Evolutionary conservation across 2,113 vertebrate genomes (phyloP).

Genomic region (Meleagris gallopavo): DNA sequence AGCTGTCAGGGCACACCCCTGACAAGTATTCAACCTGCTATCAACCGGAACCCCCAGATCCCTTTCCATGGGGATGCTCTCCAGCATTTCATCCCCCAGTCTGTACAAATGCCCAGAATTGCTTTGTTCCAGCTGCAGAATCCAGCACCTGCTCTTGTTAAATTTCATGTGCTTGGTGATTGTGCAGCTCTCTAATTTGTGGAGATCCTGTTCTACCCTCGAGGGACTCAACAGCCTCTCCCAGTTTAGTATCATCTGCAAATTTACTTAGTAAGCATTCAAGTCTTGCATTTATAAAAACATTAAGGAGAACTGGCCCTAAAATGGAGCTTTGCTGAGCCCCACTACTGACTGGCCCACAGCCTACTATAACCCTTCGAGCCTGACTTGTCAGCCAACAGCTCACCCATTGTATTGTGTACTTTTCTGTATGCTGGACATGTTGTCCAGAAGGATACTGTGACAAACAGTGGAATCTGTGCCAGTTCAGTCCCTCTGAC

Average conservation of each 20-base stretch:
- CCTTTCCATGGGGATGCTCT: neutral
- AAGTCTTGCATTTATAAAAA: neutral
- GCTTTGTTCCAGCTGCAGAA: neutral
- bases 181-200: neutral
- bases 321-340: neutral
- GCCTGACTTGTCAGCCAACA: neutral
- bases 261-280: neutral
- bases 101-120: neutral
- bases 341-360: neutral
- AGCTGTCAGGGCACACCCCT: neutral
- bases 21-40: neutral
- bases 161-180: neutral
- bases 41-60: neutral
- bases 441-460: neutral
- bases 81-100: neutral
- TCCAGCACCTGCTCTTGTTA: neutral
- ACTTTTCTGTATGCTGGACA: neutral
- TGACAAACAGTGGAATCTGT: neutral
- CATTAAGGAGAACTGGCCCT: neutral
- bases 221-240: neutral
- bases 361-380: neutral
- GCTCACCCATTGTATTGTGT: neutral
- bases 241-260: neutral
- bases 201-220: neutral
- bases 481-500: neutral